Percentiles rank a stretch among this genome's conserved stretches.
Conservation (phyloP, 2,113 vertebrate species). For the Perccottus glenii region DNA sequence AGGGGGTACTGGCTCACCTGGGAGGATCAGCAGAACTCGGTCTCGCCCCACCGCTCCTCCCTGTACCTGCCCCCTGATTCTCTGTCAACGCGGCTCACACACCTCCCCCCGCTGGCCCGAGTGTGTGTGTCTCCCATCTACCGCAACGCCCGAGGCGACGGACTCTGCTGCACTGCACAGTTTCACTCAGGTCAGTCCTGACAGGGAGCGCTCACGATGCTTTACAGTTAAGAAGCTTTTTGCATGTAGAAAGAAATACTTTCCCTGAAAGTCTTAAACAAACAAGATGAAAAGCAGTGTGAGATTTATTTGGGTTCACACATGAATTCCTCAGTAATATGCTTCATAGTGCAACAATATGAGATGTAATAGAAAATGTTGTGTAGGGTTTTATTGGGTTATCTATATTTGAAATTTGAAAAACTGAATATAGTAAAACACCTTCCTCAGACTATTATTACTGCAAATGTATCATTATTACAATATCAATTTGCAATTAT, state of each 20-base stretch:
- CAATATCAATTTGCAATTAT: too few relatives aligned
- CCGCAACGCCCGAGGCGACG: slow-evolving; percentile 68
- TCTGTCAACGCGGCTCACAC: slow-evolving; percentile 78
- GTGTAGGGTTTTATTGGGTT: too few relatives aligned
- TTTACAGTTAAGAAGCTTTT: neutral
- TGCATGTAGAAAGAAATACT: neutral
- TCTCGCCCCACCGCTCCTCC: slow-evolving; percentile 46
- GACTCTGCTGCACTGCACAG: slow-evolving; percentile 80
- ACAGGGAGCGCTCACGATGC: neutral
- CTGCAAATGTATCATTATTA: too few relatives aligned
- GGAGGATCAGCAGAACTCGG: slow-evolving; percentile 61
- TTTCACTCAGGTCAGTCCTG: slow-evolving; percentile 76
- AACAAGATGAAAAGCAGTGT: too few relatives aligned
- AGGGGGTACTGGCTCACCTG: slow-evolving; percentile 87
- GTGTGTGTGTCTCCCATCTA: slow-evolving; percentile 88
- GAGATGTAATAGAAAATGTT: too few relatives aligned
- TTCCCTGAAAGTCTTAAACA: neutral
- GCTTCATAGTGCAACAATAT: too few relatives aligned
- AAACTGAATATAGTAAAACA: too few relatives aligned
- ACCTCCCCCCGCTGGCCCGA: slow-evolving; percentile 68
- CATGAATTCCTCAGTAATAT: too few relatives aligned
- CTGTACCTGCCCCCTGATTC: slow-evolving; percentile 73
- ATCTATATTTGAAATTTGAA: too few relatives aligned
- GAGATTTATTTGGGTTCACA: too few relatives aligned
- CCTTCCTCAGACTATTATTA: too few relatives aligned